These are phyloP conservation scores for Cyprinella venusta DNA, from an alignment of 2,797 vertebrate species.

Conservation along the genomic window DNA sequence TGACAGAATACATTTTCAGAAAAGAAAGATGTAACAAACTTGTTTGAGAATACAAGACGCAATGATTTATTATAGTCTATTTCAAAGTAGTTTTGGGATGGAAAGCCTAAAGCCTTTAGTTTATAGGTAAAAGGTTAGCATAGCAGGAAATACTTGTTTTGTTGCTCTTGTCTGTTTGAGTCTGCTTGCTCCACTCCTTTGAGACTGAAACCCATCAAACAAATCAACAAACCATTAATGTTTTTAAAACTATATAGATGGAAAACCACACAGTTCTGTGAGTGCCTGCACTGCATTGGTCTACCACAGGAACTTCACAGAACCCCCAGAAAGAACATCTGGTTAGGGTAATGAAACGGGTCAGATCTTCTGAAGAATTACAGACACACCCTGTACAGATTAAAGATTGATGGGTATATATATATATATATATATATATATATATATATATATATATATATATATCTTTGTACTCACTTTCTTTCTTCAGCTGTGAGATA, in stretches of 20 bases:
- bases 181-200: not conserved
- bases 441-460: not conserved
- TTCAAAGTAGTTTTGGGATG: not conserved
- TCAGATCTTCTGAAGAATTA: conserved; percentile 1
- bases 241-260: not conserved
- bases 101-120: not conserved
- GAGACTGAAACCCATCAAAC: conserved; percentile 18
- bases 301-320: not conserved
- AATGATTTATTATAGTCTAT: not conserved
- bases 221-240: not conserved
- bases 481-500: conserved; percentile 87
- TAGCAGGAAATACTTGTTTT: conserved; percentile 43
- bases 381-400: not conserved
- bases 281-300: not conserved
- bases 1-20: not conserved
- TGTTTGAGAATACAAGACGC: not conserved
- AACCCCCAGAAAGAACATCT: conserved; percentile 11
- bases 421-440: not conserved
- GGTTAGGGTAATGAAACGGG: not conserved
- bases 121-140: not conserved
- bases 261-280: conserved; percentile 3
- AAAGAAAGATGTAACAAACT: not conserved
- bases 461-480: conserved; percentile 81
- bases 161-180: conserved; percentile 17
- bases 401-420: not conserved